A percentile compares a stretch with the other conserved stretches of the same genome.
Evolutionary conservation across 1,140 invertebrate species (phyloP).

Genomic region (Caenorhabditis latens): DNA sequence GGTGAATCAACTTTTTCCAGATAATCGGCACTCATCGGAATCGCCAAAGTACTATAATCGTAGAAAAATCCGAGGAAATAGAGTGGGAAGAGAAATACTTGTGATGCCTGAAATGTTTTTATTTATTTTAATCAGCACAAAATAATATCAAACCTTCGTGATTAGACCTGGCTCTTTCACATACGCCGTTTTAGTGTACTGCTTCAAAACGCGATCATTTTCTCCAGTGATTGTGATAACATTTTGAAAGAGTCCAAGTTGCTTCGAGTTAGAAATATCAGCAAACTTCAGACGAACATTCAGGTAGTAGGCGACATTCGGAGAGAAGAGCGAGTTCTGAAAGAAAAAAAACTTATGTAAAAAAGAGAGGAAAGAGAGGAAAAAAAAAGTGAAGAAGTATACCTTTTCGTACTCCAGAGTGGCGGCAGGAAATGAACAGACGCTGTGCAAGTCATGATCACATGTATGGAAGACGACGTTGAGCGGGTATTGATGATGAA

Average conservation of each 20-base stretch:
- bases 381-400: not conserved
- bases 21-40: slow-evolving; percentile 43
- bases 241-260: slow-evolving; percentile 57
- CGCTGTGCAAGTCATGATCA: slow-evolving; percentile 56
- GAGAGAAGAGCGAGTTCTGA: slow-evolving; percentile 56
- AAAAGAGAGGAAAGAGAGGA: not conserved
- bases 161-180: slow-evolving; percentile 56
- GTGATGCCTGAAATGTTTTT: slow-evolving; percentile 42
- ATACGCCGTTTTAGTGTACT: slow-evolving; percentile 40
- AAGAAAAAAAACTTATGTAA: not conserved
- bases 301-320: slow-evolving; percentile 42
- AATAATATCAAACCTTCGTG: slow-evolving; percentile 24
- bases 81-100: slow-evolving; percentile 42
- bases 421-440: slow-evolving; percentile 61
- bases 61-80: slow-evolving; percentile 59
- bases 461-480: slow-evolving; percentile 57
- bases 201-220: not conserved
- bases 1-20: not conserved
- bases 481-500: slow-evolving; percentile 54
- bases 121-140: not conserved
- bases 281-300: slow-evolving; percentile 54
- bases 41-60: slow-evolving; percentile 32
- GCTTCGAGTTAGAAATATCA: slow-evolving; percentile 26
- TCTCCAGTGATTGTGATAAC: slow-evolving; percentile 36
- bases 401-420: slow-evolving; percentile 56